phyloP scores from a whole-genome alignment of 2,888 invertebrate species.

The Metalampra italica region DNA sequence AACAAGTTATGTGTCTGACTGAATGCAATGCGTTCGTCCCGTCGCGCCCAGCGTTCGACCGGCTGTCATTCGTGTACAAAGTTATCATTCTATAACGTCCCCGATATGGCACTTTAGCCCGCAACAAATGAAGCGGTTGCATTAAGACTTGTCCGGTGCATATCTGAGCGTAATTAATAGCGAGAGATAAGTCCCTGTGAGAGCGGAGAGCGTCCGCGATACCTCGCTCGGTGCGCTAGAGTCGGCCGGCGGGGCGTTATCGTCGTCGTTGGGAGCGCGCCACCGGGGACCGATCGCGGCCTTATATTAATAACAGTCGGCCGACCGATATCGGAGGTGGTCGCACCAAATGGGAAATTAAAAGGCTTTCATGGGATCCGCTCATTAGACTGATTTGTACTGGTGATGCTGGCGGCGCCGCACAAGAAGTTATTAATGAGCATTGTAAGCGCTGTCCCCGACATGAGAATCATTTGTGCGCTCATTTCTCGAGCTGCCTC shows the following conservation, averaged over 20 bases:
- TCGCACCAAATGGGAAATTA: conserved; percentile 74
- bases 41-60: conserved; percentile 26
- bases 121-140: conserved; percentile 76
- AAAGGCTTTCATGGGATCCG: conserved; percentile 73
- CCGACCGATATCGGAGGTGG: conserved; percentile 66
- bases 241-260: conserved; percentile 46
- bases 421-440: conserved; percentile 68
- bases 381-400: conserved; percentile 74
- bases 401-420: conserved; percentile 54
- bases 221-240: conserved; percentile 29
- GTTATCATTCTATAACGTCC: conserved; percentile 64
- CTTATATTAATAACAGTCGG: conserved; percentile 72
- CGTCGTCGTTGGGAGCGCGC: conserved; percentile 61
- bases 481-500: conserved; percentile 47
- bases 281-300: conserved; percentile 50
- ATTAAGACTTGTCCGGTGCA: conserved; percentile 74
- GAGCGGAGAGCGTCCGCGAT: conserved; percentile 52
- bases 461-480: conserved; percentile 55
- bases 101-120: conserved; percentile 67
- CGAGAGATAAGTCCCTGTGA: conserved; percentile 58
- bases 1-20: conserved; percentile 30
- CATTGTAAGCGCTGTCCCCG: conserved; percentile 57
- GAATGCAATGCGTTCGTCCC: conserved; percentile 18
- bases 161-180: conserved; percentile 76
- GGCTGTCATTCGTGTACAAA: conserved; percentile 51